Base-by-base conservation (phyloP, 1,140 invertebrate species). In the Notospermus geniculatus region DNA sequence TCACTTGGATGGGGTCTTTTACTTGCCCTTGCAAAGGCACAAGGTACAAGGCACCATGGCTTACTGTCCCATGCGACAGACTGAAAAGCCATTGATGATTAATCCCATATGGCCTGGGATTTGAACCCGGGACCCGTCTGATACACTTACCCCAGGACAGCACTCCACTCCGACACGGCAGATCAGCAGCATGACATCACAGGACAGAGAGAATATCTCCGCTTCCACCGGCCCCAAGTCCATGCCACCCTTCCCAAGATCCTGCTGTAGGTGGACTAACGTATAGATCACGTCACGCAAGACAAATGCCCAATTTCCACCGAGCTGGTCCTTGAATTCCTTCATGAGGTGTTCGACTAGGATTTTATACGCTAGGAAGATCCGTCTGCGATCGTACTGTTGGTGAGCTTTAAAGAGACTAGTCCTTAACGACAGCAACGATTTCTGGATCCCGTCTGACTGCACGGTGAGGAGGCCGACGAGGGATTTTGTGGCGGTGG, bases 281-380 rank as follows among this genome's bases (percentile, higher is more conserved):
- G 71, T 65, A 57, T 70, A 62, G 39, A 75, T 59, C 19, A 74
- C 65, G 52, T 74, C 68, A 11, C 75, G 60, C 19, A 77, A 46
- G 7, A 76, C 60, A 54, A 64, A 71, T 0, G 64, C 69, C 67
- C 69, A 70, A 55, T 66, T 64, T 19, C 68, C 73, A 2, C 65
- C 67, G 0, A 77, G 60, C 30, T 65, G 55, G 2, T 53, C 36
- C 2, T 50, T 39, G 19, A 74, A 67, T 36, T 73, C 73, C 46
- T 60, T 39, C 36, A 77, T 58, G 32, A 77, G 30, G 30, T 72
- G 59, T 19, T 59, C 63, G 57, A 85, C 63, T 76, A 85, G 72
- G 60, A 85, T 64, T 0, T 72, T 63, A 62, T 86, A 87, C 43
- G 85, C 85, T 63, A 85, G 80, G 17, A 88, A 79, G 1, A 79